Conservation (phyloP, 64 coral and sea anemone genomes). For the Actinia equina region DNA sequence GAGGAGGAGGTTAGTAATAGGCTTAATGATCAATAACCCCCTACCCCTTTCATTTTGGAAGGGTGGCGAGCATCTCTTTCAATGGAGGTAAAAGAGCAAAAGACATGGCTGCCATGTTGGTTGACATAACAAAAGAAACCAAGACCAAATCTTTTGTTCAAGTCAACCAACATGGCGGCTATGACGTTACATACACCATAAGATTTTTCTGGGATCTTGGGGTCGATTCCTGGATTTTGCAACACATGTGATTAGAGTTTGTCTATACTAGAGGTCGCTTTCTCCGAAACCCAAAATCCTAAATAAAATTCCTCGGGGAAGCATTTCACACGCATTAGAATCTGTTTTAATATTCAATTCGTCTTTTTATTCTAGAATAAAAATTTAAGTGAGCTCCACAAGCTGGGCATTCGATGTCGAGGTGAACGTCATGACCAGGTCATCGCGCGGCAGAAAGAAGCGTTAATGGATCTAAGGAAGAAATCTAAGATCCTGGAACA, state of each 20-base stretch:
- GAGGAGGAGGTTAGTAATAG: constrained; percentile 59
- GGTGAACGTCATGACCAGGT: constrained; percentile 83
- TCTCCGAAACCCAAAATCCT: not conserved
- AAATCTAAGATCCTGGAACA: constrained; percentile 77
- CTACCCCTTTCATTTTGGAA: too few species aligned
- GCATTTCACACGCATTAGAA: not conserved
- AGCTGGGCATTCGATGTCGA: constrained; percentile 53
- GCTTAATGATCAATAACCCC: too few species aligned
- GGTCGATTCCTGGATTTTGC: too few species aligned
- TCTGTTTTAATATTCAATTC: not conserved
- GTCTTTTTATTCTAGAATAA: constrained; percentile 36
- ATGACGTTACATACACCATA: too few species aligned
- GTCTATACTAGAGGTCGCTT: too few species aligned
- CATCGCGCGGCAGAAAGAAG: constrained; percentile 83
- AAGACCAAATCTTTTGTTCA: too few species aligned
- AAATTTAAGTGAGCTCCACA: constrained; percentile 49
- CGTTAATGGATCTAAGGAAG: constrained; percentile 68
- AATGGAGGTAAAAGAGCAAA: not conserved
- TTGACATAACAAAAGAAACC: too few species aligned
- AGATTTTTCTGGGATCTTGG: too few species aligned
- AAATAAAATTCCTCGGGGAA: not conserved
- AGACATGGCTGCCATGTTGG: not conserved
- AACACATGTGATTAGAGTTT: too few species aligned
- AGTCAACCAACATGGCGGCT: too few species aligned
- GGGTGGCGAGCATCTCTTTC: too few species aligned